phyloP scores from a whole-genome alignment of 2,797 vertebrate species.

The Antennarius maculatus region DNA sequence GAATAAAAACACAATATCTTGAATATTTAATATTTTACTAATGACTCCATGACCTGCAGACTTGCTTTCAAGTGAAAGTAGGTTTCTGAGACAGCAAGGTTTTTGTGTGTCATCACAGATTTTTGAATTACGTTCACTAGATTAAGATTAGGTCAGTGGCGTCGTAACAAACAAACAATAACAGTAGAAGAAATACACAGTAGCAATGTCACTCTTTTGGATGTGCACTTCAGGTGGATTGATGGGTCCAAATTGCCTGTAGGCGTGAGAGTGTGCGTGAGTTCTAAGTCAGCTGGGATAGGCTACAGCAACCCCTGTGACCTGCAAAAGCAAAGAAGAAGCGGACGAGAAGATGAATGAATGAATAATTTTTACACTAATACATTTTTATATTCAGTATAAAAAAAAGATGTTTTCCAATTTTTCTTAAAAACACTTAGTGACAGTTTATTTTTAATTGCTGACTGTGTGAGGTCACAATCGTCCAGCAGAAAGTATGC shows the following conservation, averaged over 20 bases:
- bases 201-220: neutral
- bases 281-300: no score
- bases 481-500: neutral
- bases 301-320: no score
- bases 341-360: no score
- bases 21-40: conserved; percentile 66
- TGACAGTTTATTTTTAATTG: no score
- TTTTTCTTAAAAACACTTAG: neutral
- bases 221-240: neutral
- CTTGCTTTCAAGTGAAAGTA: conserved; percentile 62
- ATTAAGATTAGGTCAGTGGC: neutral
- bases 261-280: no score
- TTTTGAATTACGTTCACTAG: conserved; percentile 34
- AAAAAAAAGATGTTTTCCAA: no score
- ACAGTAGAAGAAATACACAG: no score
- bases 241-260: neutral
- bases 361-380: no score
- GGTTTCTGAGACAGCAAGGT: conserved; percentile 52
- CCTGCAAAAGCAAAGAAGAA: no score
- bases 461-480: no score
- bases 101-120: conserved; percentile 47
- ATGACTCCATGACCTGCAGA: conserved; percentile 58
- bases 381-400: no score
- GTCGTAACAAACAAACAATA: no score
- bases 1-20: conserved; percentile 58